Evolutionary conservation across 2,113 vertebrate species (phyloP).

Genomic region (Candoia aspera): DNA sequence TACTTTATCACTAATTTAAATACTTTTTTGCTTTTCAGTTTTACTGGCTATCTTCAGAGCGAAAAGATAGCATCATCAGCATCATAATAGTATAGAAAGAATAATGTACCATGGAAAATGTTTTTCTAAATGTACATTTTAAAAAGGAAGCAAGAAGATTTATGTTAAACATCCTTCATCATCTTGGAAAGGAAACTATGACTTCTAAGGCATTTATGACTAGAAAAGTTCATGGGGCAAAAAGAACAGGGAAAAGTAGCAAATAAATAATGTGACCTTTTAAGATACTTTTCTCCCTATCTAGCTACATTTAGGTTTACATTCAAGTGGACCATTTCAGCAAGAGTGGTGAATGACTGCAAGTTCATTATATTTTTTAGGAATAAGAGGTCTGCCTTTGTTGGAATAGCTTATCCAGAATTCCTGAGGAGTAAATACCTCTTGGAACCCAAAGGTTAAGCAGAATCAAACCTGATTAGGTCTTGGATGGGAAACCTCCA

Average conservation of each 20-base stretch:
- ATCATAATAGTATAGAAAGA: background rate
- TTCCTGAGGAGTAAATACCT: constrained; percentile 26
- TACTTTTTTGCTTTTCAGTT: background rate
- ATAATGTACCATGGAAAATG: background rate
- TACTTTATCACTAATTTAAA: background rate
- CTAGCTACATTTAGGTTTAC: constrained; percentile 65
- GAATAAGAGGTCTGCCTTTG: constrained; percentile 46
- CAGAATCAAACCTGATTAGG: background rate
- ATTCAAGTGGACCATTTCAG: constrained; percentile 58
- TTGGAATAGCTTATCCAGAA: constrained; percentile 27
- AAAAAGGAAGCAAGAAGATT: constrained; percentile 50
- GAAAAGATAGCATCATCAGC: background rate
- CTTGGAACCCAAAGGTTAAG: background rate
- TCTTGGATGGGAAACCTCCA: background rate
- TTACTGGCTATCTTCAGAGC: background rate
- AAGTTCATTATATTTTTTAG: constrained; percentile 58
- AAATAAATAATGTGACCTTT: constrained; percentile 70
- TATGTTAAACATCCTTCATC: constrained; percentile 52
- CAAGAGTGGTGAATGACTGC: constrained; percentile 63
- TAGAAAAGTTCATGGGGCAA: constrained; percentile 71
- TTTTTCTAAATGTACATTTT: constrained; percentile 21
- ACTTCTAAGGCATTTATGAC: constrained; percentile 54
- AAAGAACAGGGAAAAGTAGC: constrained; percentile 65
- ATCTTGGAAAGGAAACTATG: constrained; percentile 26
- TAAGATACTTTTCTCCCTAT: constrained; percentile 47